Evolutionary conservation across 2,113 vertebrate species (phyloP), one percentile per base, ranked within the genome.

Genomic region (Alectura lathami): DNA sequence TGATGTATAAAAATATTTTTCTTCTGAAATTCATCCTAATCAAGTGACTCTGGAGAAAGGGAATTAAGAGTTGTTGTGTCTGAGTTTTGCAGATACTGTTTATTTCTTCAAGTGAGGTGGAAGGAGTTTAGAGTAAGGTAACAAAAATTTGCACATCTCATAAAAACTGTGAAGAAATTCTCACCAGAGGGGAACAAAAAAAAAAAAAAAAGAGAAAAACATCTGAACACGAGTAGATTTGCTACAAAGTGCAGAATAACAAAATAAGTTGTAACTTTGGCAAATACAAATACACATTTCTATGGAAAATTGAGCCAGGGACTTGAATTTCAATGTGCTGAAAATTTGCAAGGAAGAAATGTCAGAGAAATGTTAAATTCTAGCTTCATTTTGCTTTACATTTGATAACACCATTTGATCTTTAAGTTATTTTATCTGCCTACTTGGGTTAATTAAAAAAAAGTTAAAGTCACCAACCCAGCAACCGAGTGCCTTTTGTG

Each of bases 11-110:
- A 74, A 70, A 14, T 43, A 20, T 48, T 42, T 66, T 91, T 32
- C 17, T 50, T 27, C 50, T 67, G 3, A 64, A 66, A 86, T 81
- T 59, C 2, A 68, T 63, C 10, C 24, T 64, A n/a, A 72, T 83
- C n/a, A 54, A 70, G 74, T 82, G 42, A 72, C 17, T 42, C 3
- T 26, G 34, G 22, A 90, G 13, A 47, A 27, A 6, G 10, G 45
- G 42, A 83, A 62, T 50, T 13, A 3, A 3, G 10, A 9, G 8
- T 0, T 1, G 26, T 82, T 69, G 6, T 5, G 42, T 8, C 2
- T 88, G 14, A 21, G 74, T 53, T 34, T 18, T 8, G 2, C 4
- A 32, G 11, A 15, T 24, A 30, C 27, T 67, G 42, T 38, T 47
- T 81, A 48, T 59, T 83, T 51, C 5, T 6, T 76, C 6, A 9